Base-by-base conservation (phyloP, 2,797 vertebrate genomes). In the Neostethus bicornis region DNA sequence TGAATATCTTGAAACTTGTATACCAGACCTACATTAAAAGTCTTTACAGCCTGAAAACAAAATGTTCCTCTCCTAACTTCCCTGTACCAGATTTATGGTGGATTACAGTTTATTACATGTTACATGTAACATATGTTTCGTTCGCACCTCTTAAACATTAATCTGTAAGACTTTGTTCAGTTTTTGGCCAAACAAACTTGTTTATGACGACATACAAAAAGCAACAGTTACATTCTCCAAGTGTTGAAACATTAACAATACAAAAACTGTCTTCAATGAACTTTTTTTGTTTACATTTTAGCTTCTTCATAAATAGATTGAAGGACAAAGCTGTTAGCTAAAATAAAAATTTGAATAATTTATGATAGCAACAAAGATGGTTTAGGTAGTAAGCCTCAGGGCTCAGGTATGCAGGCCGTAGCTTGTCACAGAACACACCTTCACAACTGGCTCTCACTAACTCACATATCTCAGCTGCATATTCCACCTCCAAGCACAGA, bases 381-480 rank as follows among this genome's bases (percentile, higher is more conserved):
- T 19, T 17, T 11, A 10, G 34, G 7, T n/a, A 3, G 17, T 7
- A 5, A 43, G 43, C 62, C 71, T 58, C 32, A 11, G 63, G 70
- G 55, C 53, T 28, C 3, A 69, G 37, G 4, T 4, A 1, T 37
- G 34, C 83, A 83, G 21, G 86, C 70, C 45, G 0, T 51, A 73
- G 50, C 85, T 75, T 68, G 85, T 60, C 47, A 43, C 34, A 14
- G 37, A 5, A 34, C 45, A 56, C 55, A 51, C 59, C 65, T 57
- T 20, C 4, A 41, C 26, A 42, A 4, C 9, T 20, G n/a, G n/a
- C 34, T 41, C 54, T 39, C 12, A 14, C 20, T 38, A 24, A 9
- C 25, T 28, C 26, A 47, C 26, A 28, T 41, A 45, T 41, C 25
- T 55, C 3, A 24, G 11, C 39, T 4, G 25, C 0, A 1, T 51